Evolutionary conservation across 2,797 vertebrate genomes (phyloP).

Genomic region (Varecia variegata): DNA sequence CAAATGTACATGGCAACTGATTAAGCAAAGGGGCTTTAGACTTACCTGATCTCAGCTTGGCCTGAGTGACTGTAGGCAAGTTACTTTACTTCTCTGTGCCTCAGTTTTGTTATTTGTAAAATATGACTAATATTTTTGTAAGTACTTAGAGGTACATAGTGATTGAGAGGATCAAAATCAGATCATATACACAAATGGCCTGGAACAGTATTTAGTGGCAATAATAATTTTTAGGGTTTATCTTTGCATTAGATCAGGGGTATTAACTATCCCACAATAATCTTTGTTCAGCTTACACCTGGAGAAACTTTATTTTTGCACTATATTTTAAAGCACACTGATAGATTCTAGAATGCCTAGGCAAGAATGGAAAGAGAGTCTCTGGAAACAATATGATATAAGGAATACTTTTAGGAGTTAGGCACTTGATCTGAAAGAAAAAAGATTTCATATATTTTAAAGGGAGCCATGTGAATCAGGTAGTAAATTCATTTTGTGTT

Average conservation of each 20-base stretch:
- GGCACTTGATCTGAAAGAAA: conserved; percentile 25
- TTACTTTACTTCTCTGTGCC: background rate
- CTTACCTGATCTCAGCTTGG: background rate
- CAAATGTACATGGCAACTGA: background rate
- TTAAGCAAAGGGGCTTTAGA: background rate
- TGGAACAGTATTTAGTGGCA: background rate
- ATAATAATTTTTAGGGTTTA: conserved; percentile 5
- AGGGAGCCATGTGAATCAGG: background rate
- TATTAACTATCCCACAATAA: background rate
- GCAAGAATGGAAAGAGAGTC: background rate
- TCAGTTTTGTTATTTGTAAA: conserved; percentile 21
- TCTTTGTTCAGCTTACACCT: background rate
- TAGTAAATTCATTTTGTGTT: conserved; percentile 37
- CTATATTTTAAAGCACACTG: background rate
- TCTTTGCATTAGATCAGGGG: background rate
- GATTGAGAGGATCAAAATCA: background rate
- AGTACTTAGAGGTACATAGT: background rate
- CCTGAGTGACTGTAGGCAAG: background rate
- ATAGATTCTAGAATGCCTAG: background rate
- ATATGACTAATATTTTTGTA: background rate
- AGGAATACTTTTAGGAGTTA: conserved; percentile 36
- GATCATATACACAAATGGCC: background rate
- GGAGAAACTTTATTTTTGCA: conserved; percentile 1
- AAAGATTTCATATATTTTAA: conserved; percentile 47
- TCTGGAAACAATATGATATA: background rate